These are phyloP conservation scores for Zosterops lateralis DNA, from an alignment of 2,113 vertebrate species.

Conservation along the genomic window DNA sequence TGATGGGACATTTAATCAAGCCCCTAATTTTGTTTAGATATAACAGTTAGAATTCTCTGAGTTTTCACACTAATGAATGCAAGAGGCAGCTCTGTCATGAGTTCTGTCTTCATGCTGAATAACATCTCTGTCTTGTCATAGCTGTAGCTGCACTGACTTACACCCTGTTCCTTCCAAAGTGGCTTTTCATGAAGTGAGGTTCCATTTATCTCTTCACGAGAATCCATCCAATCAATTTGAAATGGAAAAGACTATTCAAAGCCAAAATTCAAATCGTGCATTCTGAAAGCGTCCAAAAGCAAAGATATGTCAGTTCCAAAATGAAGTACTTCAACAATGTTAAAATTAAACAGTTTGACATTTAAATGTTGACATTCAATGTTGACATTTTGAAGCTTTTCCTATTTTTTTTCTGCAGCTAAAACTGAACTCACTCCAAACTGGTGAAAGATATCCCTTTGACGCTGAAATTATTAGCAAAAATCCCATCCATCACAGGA, in stretches of 20 bases:
- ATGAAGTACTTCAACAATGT: not conserved
- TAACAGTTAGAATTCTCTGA: constrained; percentile 10
- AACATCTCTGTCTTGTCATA: not conserved
- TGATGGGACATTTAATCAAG: constrained; percentile 50
- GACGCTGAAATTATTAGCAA: constrained; percentile 14
- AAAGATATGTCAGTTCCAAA: not conserved
- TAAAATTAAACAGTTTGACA: constrained; percentile 4
- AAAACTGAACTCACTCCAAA: not conserved
- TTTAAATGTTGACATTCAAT: constrained; percentile 12
- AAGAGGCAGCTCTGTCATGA: not conserved
- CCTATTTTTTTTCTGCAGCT: not conserved
- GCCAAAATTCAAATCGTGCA: not conserved
- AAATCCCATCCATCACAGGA: not conserved
- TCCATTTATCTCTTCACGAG: not conserved
- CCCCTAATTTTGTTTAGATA: constrained; percentile 54
- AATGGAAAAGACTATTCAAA: not conserved
- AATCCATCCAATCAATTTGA: not conserved
- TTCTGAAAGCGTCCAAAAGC: not conserved
- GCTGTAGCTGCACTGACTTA: not conserved
- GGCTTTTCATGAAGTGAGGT: not conserved
- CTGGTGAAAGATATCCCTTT: not conserved
- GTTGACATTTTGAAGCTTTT: not conserved
- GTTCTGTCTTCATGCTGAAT: not conserved
- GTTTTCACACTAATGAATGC: constrained; percentile 26
- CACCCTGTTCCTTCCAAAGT: not conserved